Percentiles rank a stretch among this genome's conserved stretches.
Evolutionary conservation across 2,113 vertebrate genomes (phyloP).

Genomic region (Kryptolebias marmoratus): DNA sequence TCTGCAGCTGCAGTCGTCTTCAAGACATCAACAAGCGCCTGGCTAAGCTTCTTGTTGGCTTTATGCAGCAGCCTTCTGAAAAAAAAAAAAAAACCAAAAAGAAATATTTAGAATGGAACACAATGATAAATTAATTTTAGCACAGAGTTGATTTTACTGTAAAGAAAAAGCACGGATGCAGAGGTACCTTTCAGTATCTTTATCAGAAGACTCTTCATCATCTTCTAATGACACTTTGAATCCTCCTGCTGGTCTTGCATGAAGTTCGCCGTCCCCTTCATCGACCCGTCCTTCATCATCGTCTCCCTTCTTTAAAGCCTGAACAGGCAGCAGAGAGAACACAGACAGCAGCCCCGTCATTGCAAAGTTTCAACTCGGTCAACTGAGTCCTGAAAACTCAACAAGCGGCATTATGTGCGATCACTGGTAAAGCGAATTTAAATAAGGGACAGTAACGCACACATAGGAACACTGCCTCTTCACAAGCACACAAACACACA

Average conservation of each 20-base stretch:
- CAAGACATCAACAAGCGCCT: constrained; percentile 89
- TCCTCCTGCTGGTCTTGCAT: constrained; percentile 21
- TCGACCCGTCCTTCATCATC: constrained; percentile 58
- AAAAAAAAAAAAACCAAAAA: background rate
- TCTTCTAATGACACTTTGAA: constrained; percentile 41
- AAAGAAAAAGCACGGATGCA: background rate
- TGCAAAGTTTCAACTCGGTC: constrained; percentile 27
- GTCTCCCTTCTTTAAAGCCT: constrained; percentile 79
- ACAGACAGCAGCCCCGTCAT: constrained; percentile 92
- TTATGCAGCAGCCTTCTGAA: constrained; percentile 82
- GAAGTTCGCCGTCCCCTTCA: constrained; percentile 59
- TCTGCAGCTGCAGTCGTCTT: constrained; percentile 92
- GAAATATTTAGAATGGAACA: background rate
- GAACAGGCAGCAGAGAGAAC: constrained; percentile 86
- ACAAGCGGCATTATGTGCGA: background rate
- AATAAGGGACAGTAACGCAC: constrained; percentile 33
- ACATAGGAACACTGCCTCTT: constrained; percentile 38
- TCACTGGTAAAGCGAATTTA: constrained; percentile 56
- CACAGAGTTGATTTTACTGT: background rate
- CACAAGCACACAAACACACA: constrained; percentile 41
- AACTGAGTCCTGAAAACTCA: constrained; percentile 30
- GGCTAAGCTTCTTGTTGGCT: constrained; percentile 86
- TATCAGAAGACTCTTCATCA: constrained; percentile 64
- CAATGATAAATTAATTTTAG: background rate
- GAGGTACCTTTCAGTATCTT: constrained; percentile 86